Evolutionary conservation across 2,113 vertebrate species (phyloP).

Genomic region (Sinocyclocheilus rhinocerous): DNA sequence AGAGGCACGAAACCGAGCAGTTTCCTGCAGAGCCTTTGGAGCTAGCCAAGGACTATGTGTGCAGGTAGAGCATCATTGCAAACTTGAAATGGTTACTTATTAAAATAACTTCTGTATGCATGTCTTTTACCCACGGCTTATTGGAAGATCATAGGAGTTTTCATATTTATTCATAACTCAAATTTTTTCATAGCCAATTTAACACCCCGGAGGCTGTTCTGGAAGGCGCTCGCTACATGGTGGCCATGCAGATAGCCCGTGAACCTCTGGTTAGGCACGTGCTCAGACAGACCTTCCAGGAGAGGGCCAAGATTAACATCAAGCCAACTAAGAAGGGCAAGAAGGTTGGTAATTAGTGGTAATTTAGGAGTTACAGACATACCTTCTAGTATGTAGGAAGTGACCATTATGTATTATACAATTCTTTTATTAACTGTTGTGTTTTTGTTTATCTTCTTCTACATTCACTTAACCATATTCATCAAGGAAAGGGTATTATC

Average conservation of each 20-base stretch:
- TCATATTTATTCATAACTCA: background rate
- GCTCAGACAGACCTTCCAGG: slow-evolving; percentile 95
- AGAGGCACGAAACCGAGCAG: slow-evolving; percentile 96
- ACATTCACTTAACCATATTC: slow-evolving; percentile 22
- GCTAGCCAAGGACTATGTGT: slow-evolving; percentile 96
- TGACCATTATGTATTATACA: background rate
- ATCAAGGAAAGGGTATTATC: slow-evolving; percentile 43
- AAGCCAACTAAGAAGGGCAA: slow-evolving; percentile 96
- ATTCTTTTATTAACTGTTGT: background rate
- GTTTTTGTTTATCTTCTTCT: slow-evolving; percentile 13
- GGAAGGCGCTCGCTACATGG: slow-evolving; percentile 98
- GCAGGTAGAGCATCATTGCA: slow-evolving; percentile 75
- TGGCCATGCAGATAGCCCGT: slow-evolving; percentile 95
- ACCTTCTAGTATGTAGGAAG: too few relatives aligned
- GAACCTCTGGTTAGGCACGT: slow-evolving; percentile 97
- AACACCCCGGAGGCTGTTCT: slow-evolving; percentile 88
- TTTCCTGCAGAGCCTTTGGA: slow-evolving; percentile 96
- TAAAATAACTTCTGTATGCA: too few relatives aligned
- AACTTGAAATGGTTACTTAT: background rate
- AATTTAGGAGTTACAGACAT: background rate
- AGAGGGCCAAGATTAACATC: slow-evolving; percentile 96
- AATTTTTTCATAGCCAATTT: slow-evolving; percentile 82
- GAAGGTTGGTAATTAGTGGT: slow-evolving; percentile 77
- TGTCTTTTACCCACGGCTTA: background rate
- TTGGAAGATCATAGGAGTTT: too few relatives aligned